Evolutionary conservation across 2,113 vertebrate species (phyloP).

Genomic region (Dromaius novaehollandiae): DNA sequence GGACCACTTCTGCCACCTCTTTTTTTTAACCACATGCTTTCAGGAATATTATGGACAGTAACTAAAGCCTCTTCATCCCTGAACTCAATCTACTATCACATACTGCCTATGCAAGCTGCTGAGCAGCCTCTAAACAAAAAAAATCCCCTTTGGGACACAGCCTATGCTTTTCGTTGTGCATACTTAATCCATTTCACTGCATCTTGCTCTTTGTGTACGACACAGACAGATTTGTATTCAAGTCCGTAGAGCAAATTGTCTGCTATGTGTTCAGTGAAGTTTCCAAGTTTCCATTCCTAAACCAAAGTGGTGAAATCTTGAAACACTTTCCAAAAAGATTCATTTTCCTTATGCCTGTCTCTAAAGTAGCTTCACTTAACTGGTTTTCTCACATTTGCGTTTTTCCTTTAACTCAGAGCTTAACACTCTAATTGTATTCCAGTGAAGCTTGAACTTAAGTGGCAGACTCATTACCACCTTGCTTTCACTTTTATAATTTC

Average conservation of each 20-base stretch:
- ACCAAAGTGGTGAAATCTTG: neutral
- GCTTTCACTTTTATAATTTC: constrained; percentile 10
- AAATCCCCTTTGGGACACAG: neutral
- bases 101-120: neutral
- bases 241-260: neutral
- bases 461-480: constrained; percentile 9
- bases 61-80: neutral
- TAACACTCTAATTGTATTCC: neutral
- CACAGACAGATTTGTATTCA: neutral
- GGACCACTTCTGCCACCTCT: neutral
- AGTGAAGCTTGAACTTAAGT: neutral
- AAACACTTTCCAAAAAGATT: neutral
- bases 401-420: neutral
- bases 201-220: neutral
- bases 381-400: neutral
- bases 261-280: neutral
- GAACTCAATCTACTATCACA: neutral
- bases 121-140: neutral
- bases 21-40: neutral
- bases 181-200: neutral
- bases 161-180: neutral
- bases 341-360: neutral
- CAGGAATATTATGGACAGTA: neutral
- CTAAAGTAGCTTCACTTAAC: neutral
- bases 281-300: neutral